Percentiles rank a stretch among this genome's conserved stretches.
These are phyloP conservation scores for Sardinella longiceps DNA, from an alignment of 2,797 vertebrate species.

Conservation along the genomic window DNA sequence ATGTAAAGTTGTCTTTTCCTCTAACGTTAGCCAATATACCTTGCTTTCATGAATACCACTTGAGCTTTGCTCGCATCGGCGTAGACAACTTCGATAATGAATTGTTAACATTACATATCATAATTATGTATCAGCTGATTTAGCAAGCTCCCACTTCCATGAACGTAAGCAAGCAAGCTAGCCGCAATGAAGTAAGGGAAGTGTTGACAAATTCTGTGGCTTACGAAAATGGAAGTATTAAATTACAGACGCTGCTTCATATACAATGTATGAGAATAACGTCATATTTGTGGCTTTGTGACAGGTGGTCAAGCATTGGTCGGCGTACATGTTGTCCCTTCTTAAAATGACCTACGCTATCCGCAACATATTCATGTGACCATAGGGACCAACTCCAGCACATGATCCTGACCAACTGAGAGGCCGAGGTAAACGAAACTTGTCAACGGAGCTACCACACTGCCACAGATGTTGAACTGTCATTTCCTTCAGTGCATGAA, in stretches of 20 bases:
- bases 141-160: neutral
- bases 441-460: slow-evolving; percentile 1
- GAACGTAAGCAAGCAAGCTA: neutral
- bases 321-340: slow-evolving; percentile 41
- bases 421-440: slow-evolving; percentile 24
- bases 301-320: slow-evolving; percentile 53
- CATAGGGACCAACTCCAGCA: slow-evolving; percentile 53
- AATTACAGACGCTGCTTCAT: neutral
- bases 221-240: neutral
- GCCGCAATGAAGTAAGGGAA: neutral
- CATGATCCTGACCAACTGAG: slow-evolving; percentile 67
- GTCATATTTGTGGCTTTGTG: slow-evolving; percentile 50
- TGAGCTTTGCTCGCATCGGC: neutral
- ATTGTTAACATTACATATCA: neutral
- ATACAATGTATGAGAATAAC: no score
- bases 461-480: neutral
- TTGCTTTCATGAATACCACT: neutral
- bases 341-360: slow-evolving; percentile 50
- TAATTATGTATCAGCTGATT: neutral
- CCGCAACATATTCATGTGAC: slow-evolving; percentile 68
- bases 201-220: neutral
- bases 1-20: neutral
- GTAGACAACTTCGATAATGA: neutral
- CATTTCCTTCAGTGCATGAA: neutral
- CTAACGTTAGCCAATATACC: neutral